Percentiles rank a stretch among this genome's conserved stretches.
phyloP scores from a whole-genome alignment of 1,140 invertebrate genomes.

The Pectinophora gossypiella region DNA sequence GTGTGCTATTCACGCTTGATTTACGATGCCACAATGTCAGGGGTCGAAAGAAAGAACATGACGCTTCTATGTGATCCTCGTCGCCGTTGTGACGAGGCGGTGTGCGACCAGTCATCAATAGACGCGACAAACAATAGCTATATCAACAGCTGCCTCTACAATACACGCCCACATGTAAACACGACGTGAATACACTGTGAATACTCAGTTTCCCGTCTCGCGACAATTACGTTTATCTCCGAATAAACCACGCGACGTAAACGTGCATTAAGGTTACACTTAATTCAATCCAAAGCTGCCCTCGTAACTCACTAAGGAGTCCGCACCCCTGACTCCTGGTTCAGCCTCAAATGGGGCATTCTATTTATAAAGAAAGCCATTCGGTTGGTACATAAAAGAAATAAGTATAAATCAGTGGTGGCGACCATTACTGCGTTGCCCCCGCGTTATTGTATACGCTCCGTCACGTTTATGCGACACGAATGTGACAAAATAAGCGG shows the following conservation, averaged over 20 bases:
- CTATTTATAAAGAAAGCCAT: conserved; percentile 60
- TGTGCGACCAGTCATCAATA: too few relatives aligned
- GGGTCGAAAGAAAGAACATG: conserved; percentile 23
- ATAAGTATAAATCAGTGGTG: conserved; percentile 68
- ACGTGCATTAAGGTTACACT: conserved; percentile 38
- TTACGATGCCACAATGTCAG: conserved; percentile 51
- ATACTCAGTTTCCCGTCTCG: background rate
- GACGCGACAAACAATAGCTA: too few relatives aligned
- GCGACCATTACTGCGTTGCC: conserved; percentile 51
- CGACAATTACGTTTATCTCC: conserved; percentile 1
- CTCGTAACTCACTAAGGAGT: conserved; percentile 27
- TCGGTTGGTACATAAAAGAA: conserved; percentile 63
- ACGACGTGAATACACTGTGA: background rate
- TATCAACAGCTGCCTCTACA: too few relatives aligned
- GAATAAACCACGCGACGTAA: conserved; percentile 9
- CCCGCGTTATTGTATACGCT: conserved; percentile 56
- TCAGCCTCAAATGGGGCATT: conserved; percentile 42
- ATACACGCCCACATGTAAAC: background rate
- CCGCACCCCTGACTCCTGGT: conserved; percentile 27
- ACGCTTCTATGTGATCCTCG: conserved; percentile 21
- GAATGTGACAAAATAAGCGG: conserved; percentile 61
- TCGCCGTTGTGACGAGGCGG: too few relatives aligned
- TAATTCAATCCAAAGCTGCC: conserved; percentile 47
- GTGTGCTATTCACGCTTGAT: conserved; percentile 65
- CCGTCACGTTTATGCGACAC: conserved; percentile 55